These are phyloP conservation scores for Anguilla megastoma DNA, from an alignment of 2,797 vertebrate species.

Conservation along the genomic window DNA sequence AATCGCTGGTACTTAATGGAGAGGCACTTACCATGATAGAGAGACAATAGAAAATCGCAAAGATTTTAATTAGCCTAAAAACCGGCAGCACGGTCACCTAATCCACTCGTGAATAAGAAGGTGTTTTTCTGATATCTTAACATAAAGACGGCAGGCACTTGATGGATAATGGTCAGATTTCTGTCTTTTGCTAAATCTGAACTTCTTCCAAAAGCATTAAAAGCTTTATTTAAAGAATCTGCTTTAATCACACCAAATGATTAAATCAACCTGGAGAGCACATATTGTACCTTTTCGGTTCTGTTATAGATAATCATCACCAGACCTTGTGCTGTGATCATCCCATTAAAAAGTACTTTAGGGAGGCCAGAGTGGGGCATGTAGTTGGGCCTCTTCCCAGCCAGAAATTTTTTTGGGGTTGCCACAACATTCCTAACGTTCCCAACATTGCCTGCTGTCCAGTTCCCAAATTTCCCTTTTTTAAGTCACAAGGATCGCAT, in stretches of 20 bases:
- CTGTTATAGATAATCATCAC: not conserved
- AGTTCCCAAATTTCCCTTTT: not conserved
- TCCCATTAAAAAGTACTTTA: not conserved
- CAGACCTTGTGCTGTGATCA: not conserved
- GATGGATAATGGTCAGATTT: not conserved
- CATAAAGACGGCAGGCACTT: not conserved
- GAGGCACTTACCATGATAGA: constrained; percentile 12
- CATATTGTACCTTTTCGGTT: not conserved
- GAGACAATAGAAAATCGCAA: constrained; percentile 13
- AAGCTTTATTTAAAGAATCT: not conserved
- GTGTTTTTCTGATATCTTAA: not conserved
- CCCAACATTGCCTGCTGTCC: not conserved
- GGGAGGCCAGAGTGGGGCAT: not conserved
- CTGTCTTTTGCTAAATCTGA: not conserved
- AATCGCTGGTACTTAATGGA: constrained; percentile 17
- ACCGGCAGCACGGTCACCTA: not conserved
- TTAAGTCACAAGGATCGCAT: not conserved
- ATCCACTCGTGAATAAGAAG: not conserved
- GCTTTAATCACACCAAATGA: not conserved
- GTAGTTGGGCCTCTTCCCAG: not conserved
- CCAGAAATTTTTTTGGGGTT: not conserved
- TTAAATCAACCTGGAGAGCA: not conserved
- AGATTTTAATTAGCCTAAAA: constrained; percentile 8
- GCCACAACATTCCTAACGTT: not conserved
- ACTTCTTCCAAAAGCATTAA: not conserved